Base-by-base conservation (phyloP, 1,140 invertebrate genomes). In the Drosophila erecta region DNA sequence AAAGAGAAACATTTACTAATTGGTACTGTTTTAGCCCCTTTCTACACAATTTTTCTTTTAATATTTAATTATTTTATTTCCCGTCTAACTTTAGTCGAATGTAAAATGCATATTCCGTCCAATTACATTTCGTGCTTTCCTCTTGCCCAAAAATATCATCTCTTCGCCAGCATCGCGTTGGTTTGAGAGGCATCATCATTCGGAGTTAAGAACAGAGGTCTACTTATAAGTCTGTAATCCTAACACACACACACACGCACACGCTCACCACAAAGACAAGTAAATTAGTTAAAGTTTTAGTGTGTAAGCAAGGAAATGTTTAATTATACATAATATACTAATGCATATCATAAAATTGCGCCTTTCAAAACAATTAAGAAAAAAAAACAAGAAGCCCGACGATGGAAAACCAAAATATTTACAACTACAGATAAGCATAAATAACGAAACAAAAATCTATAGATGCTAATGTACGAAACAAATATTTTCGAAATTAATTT, bases 261-360 rank as follows among this genome's bases (percentile, higher is more conserved):
- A 66, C 59, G 15, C 41, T 27, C 33, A 37, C 30, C n/a, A 74
- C 43, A 72, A 57, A 50, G 51, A 78, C 41, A 75, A 56, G 37
- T 56, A 62, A 75, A 60, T 72, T 47, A 79, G 58, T 62, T 76
- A 76, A 75, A 69, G 59, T 76, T 38, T 60, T 85, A 85, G 81
- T 24, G 43, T 51, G 5, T 71, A 71, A 70, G 67, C 41, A 67
- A 54, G 49, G 72, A 49, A 60, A 47, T 60, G 69, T 74, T 85
- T 62, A 76, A 86, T 81, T 81, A 79, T 59, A 62, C 54, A 59
- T 86, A 86, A 78, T 87, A 76, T 79, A 91, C 90, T 89, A 92
- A 92, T 91, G 90, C 90, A 92, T 92, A 92, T 92, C 90, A 92
- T 89, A 72, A 76, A 90, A 83, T 90, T 85, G 90, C 90, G 90